Percentiles rank a stretch among this genome's conserved stretches.
Conservation (phyloP, 2,113 vertebrate species). For the Glaucidium brasilianum region DNA sequence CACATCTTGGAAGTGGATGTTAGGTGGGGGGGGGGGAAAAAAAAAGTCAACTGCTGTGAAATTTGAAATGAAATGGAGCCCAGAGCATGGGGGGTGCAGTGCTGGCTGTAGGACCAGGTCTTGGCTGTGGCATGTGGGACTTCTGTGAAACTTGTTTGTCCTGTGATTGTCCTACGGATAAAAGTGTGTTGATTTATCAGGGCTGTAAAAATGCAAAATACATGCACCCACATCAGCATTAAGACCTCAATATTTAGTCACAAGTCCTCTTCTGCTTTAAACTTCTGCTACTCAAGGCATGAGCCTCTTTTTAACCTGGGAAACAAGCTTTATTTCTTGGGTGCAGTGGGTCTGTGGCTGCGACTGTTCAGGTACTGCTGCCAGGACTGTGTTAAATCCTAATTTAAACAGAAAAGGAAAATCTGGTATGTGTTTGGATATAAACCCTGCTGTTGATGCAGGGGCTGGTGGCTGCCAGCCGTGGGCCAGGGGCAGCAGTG, state of each 20-base stretch:
- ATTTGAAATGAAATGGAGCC: not conserved
- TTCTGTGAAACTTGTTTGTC: not conserved
- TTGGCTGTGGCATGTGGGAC: accelerated
- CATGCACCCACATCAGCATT: accelerated
- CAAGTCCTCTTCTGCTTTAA: not conserved
- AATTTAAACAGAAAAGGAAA: not conserved
- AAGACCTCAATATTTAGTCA: not conserved
- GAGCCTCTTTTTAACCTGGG: not conserved
- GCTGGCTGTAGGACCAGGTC: not conserved
- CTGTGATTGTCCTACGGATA: not conserved
- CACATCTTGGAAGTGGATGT: not conserved
- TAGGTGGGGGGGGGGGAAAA: not conserved
- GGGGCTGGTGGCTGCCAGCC: not conserved
- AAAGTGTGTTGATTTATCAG: not conserved
- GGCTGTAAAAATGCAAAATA: not conserved
- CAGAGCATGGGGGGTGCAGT: not conserved
- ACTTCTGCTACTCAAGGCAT: not conserved
- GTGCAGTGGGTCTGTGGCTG: accelerated
- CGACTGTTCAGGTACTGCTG: not conserved
- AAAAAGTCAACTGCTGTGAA: not conserved
- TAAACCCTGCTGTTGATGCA: not conserved
- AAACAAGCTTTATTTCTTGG: not conserved
- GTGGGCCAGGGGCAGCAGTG: not conserved
- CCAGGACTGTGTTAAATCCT: not conserved
- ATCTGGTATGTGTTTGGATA: not conserved